A percentile compares a stretch with the other conserved stretches of the same genome.
These are phyloP conservation scores for Platyscapa corneri DNA, from an alignment of 1,140 invertebrate genomes.

Conservation along the genomic window DNA sequence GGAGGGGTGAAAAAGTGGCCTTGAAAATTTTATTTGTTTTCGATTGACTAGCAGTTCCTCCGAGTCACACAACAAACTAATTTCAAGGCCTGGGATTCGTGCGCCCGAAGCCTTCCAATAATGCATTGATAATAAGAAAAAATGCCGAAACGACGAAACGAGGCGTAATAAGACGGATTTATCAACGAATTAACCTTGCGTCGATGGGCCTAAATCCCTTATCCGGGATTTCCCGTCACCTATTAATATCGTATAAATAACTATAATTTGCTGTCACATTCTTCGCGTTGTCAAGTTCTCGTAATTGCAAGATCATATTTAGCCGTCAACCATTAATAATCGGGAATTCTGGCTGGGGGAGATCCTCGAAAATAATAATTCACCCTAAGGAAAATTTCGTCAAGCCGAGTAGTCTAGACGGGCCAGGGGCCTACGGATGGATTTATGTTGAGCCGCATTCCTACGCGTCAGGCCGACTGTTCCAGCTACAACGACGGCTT, in stretches of 20 bases:
- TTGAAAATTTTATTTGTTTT: background rate
- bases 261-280: background rate
- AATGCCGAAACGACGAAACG: background rate
- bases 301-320: no score
- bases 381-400: background rate
- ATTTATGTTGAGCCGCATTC: conserved; percentile 14
- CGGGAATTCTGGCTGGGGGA: background rate
- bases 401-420: background rate
- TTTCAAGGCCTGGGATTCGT: background rate
- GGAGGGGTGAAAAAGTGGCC: background rate
- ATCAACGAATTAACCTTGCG: no score
- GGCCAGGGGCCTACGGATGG: background rate
- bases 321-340: no score
- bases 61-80: background rate
- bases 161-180: no score
- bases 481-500: background rate
- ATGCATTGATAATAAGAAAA: background rate
- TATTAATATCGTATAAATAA: background rate
- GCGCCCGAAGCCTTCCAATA: background rate
- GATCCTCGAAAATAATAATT: background rate
- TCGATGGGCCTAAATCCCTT: background rate
- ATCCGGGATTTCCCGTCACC: background rate
- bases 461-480: background rate
- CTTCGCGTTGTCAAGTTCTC: background rate
- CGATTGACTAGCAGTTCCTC: background rate